Evolutionary conservation across 2,888 invertebrate species (phyloP).

Genomic region (Biston stratarius): DNA sequence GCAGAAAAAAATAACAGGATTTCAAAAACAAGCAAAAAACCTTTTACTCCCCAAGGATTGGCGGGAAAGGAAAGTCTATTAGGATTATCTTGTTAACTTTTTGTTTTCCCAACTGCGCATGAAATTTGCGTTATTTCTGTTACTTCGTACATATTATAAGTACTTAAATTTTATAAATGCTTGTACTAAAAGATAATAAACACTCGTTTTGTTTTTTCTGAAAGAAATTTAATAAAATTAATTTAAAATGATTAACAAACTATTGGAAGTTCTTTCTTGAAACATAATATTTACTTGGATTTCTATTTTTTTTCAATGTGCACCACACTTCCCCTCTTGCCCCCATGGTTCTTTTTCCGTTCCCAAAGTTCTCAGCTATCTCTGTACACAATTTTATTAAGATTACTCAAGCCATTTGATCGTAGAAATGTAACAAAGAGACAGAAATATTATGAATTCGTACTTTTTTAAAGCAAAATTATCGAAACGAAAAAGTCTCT

Average conservation of each 20-base stretch:
- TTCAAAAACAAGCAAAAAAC: constrained; percentile 36
- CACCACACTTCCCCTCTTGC: too few species aligned
- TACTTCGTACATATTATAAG: constrained; percentile 1
- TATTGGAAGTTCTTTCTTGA: background rate
- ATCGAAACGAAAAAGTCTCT: too few species aligned
- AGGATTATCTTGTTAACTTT: constrained; percentile 41
- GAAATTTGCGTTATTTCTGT: constrained; percentile 27
- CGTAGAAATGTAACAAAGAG: too few species aligned
- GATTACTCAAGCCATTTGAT: too few species aligned
- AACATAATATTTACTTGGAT: background rate
- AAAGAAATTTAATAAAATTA: too few species aligned
- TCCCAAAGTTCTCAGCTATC: background rate
- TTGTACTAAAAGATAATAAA: too few species aligned
- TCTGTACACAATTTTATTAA: background rate
- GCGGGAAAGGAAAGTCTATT: constrained; percentile 36
- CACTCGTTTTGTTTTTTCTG: too few species aligned
- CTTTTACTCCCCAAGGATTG: constrained; percentile 32
- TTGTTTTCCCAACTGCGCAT: constrained; percentile 34
- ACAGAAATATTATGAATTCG: too few species aligned
- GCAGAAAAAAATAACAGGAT: constrained; percentile 29
- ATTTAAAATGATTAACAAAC: background rate
- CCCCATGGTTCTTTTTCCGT: background rate
- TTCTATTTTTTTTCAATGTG: too few species aligned
- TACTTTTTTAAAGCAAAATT: too few species aligned
- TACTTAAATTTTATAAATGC: background rate